Evolutionary conservation across 2,113 vertebrate species (phyloP).

Genomic region (Dromas ardeola): DNA sequence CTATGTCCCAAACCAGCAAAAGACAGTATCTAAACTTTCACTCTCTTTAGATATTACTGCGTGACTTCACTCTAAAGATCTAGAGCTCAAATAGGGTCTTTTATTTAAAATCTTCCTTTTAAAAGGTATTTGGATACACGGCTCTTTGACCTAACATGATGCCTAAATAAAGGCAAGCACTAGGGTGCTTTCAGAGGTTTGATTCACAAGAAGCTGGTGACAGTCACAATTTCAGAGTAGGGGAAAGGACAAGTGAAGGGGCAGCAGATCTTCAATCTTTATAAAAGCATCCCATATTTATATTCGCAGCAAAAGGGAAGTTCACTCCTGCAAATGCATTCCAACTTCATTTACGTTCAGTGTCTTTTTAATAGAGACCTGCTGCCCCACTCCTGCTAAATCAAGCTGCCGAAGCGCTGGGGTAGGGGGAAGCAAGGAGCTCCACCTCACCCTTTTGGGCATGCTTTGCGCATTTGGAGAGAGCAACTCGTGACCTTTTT

Average conservation of each 20-base stretch:
- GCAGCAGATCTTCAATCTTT: neutral
- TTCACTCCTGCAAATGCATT: neutral
- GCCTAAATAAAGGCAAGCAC: neutral
- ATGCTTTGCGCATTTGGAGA: fast-evolving
- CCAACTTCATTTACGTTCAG: fast-evolving
- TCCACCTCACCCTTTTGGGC: fast-evolving
- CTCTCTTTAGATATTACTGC: neutral
- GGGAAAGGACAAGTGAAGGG: neutral
- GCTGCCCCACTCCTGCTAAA: neutral
- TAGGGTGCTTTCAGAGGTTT: fast-evolving
- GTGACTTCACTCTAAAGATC: neutral
- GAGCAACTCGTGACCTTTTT: neutral
- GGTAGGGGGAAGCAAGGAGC: neutral
- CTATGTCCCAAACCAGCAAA: neutral
- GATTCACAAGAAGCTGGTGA: neutral
- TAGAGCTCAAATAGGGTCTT: neutral
- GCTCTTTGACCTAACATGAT: neutral
- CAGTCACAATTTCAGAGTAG: neutral
- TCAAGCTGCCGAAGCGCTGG: neutral
- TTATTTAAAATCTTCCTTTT: neutral
- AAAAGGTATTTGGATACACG: neutral
- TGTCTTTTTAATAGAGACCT: fast-evolving
- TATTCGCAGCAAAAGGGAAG: neutral
- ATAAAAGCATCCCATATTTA: fast-evolving
- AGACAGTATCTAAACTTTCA: neutral